Evolutionary conservation across 2,113 vertebrate genomes (phyloP), one percentile per base, ranked within the genome.

Genomic region (Tenrec ecaudatus): DNA sequence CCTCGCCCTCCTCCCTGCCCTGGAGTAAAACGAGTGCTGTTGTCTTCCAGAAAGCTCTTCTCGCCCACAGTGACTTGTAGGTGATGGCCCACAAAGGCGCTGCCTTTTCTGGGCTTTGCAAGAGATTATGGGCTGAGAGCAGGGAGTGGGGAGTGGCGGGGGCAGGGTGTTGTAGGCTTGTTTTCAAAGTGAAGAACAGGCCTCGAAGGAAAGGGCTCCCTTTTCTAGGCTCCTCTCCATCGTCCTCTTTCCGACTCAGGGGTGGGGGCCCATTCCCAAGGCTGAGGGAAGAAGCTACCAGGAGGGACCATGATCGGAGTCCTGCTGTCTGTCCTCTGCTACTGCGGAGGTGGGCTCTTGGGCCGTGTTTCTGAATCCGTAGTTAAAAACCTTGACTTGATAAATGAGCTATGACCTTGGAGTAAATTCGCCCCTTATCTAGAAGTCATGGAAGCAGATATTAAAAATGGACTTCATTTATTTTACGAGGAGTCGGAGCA

Each of bases 381-480:
- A 69, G 90, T 97, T 97, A 95, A 98, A 98, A 97, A 94, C 92
- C 97, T 66, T 88, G 86, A 95, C 87, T 90, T 98, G 98, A 98
- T 98, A 97, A 98, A 98, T 97, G 92, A 98, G 97, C 97, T 97
- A 90, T 95, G 96, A 98, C 98, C 98, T 98, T 98, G 98, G 98
- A 97, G 97, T 96, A 97, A 98, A 97, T 97, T 95, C 94, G 94
- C 97, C 97, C 97, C 94, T 98, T 98, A 98, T 98, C 98, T 98
- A 95, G 95, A 98, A 98, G 94, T 97, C 95, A 90, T 36, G 91
- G 95, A 96, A 98, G 98, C 98, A 98, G 97, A 97, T 97, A 97
- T 98, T 98, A 98, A 98, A 98, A 98, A 98, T 97, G 97, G 98
- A 97, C 97, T 97, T 96, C 90, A 97, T 98, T 98, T 98, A 96